These are phyloP conservation scores for Oxygymnocypris stewartii DNA, from an alignment of 2,113 vertebrate genomes.

Conservation along the genomic window DNA sequence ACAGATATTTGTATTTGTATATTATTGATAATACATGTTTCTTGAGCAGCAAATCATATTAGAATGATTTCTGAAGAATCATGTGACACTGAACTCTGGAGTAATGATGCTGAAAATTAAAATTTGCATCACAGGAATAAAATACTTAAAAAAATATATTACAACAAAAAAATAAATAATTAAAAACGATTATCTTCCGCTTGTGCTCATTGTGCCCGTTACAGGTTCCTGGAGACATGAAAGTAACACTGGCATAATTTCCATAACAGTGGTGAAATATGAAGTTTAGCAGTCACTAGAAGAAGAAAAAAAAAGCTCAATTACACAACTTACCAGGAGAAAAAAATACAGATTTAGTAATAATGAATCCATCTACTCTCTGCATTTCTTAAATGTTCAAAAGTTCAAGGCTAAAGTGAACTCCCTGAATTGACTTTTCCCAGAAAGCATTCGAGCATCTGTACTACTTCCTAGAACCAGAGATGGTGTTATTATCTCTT, in stretches of 20 bases:
- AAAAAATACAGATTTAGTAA: not conserved
- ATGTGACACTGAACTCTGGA: no score
- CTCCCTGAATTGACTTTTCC: not conserved
- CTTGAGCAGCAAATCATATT: not conserved
- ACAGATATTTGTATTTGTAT: no score
- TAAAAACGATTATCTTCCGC: no score
- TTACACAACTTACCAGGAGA: no score
- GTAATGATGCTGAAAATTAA: no score
- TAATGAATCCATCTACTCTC: not conserved
- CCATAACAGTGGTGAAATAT: not conserved
- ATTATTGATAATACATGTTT: no score
- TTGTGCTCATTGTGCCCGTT: not conserved
- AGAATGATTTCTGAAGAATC: not conserved
- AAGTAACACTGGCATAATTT: not conserved
- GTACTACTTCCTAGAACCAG: not conserved
- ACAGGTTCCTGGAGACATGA: not conserved
- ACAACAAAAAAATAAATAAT: no score
- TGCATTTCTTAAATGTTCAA: not conserved
- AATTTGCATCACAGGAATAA: no score
- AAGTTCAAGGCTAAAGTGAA: conserved; percentile 19
- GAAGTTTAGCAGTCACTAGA: not conserved
- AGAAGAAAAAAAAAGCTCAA: not conserved
- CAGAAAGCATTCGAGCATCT: conserved; percentile 8
- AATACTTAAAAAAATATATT: no score
- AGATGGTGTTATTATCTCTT: not conserved